phyloP scores from a whole-genome alignment of 2,113 vertebrate species.

The Tupaia chinensis region DNA sequence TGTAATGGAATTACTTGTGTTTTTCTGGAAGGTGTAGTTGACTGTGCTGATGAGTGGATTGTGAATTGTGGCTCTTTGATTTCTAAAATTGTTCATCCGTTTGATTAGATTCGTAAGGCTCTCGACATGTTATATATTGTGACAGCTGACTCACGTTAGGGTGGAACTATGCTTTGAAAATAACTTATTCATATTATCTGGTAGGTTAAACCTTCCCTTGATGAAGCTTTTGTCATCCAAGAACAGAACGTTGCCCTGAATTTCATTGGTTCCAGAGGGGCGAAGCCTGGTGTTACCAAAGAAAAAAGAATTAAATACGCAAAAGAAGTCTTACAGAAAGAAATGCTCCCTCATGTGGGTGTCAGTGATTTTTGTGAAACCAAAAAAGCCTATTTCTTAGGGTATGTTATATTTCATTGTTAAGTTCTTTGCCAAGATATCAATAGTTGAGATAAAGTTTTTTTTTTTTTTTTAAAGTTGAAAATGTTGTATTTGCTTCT shows the following conservation, averaged over 20 bases:
- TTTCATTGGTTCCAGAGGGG: constrained; percentile 98
- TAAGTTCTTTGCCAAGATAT: constrained; percentile 31
- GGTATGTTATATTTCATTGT: constrained; percentile 88
- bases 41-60: neutral
- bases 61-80: constrained; percentile 43
- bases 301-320: constrained; percentile 99
- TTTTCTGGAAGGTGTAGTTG: constrained; percentile 29
- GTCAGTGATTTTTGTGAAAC: constrained; percentile 99
- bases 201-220: constrained; percentile 97
- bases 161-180: constrained; percentile 32
- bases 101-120: neutral
- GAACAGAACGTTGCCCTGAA: constrained; percentile 99
- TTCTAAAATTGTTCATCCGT: constrained; percentile 22
- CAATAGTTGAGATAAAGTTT: neutral
- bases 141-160: neutral
- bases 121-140: constrained; percentile 38
- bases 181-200: constrained; percentile 53
- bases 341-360: constrained; percentile 98
- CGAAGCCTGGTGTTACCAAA: constrained; percentile 99
- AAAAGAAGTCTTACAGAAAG: constrained; percentile 98
- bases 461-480: constrained; percentile 26
- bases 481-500: constrained; percentile 43
- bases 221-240: constrained; percentile 99
- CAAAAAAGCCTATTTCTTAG: constrained; percentile 98
- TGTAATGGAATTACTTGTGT: constrained; percentile 5